Conservation (phyloP, 1,140 invertebrate species). For the Ephestia elutella region DNA sequence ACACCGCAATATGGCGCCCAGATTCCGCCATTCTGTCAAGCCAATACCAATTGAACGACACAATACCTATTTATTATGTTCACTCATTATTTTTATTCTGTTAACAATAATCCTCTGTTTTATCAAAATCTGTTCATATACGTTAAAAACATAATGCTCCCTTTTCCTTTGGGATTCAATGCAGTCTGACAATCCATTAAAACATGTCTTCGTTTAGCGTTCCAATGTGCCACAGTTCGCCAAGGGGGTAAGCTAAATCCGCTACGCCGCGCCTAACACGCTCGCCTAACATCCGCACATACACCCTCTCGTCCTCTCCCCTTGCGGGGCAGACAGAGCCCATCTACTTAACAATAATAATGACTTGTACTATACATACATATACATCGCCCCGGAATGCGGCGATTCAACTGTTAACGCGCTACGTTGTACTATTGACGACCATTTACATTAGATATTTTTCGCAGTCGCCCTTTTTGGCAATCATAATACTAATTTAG, state of each 20-base stretch:
- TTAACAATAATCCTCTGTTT: too few relatives aligned
- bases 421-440: background rate
- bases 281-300: background rate
- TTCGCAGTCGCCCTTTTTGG: background rate
- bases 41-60: too few relatives aligned
- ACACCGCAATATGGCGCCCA: too few relatives aligned
- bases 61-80: too few relatives aligned
- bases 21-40: too few relatives aligned
- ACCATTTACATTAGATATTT: background rate
- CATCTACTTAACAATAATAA: background rate
- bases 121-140: too few relatives aligned
- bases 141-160: too few relatives aligned
- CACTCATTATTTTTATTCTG: too few relatives aligned
- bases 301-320: background rate
- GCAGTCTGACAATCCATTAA: background rate
- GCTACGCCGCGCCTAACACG: background rate
- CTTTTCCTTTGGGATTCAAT: too few relatives aligned
- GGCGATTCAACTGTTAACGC: background rate
- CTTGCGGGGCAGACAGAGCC: background rate
- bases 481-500: background rate
- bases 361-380: slow-evolving; percentile 3
- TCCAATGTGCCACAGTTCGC: background rate
- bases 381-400: background rate
- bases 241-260: background rate
- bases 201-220: background rate